These are phyloP conservation scores for Gadus macrocephalus DNA, from an alignment of 2,113 vertebrate species.

Conservation along the genomic window DNA sequence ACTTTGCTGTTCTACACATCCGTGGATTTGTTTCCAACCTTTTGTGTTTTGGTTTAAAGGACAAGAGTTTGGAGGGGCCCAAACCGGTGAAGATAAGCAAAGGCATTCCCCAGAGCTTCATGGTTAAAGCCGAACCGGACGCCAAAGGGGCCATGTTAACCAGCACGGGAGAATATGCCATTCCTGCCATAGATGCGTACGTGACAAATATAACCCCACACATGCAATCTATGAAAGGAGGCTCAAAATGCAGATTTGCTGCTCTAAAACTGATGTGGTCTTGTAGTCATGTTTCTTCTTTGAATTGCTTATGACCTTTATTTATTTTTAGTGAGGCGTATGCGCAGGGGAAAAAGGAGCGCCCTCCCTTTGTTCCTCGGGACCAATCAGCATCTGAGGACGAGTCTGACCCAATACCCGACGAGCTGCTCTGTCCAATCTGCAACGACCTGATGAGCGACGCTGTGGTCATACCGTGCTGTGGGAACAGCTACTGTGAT, in stretches of 20 bases:
- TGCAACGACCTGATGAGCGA: constrained; percentile 98
- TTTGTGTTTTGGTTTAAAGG: constrained; percentile 66
- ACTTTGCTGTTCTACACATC: not conserved
- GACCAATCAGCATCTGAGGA: constrained; percentile 92
- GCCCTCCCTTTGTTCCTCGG: constrained; percentile 92
- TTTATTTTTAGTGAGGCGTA: constrained; percentile 84
- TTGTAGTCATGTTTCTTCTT: not conserved
- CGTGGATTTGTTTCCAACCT: not conserved
- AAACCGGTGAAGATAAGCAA: constrained; percentile 96
- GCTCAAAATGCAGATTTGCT: not conserved
- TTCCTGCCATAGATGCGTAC: constrained; percentile 97
- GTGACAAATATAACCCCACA: constrained; percentile 39
- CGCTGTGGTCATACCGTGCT: constrained; percentile 96
- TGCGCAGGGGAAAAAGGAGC: constrained; percentile 96
- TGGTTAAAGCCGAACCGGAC: constrained; percentile 97
- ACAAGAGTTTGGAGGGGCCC: constrained; percentile 89
- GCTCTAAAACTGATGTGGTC: too few species aligned
- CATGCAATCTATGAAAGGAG: not conserved
- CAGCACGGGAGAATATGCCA: constrained; percentile 96
- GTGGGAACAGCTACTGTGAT: constrained; percentile 98
- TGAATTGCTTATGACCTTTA: not conserved
- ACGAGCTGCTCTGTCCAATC: constrained; percentile 93
- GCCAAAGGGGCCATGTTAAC: constrained; percentile 98
- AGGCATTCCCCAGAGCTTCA: constrained; percentile 96
- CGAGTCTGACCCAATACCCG: constrained; percentile 90